A percentile compares a stretch with the other conserved stretches of the same genome.
Conservation (phyloP, 2,113 vertebrate genomes). For the Phylloscopus whistleri region DNA sequence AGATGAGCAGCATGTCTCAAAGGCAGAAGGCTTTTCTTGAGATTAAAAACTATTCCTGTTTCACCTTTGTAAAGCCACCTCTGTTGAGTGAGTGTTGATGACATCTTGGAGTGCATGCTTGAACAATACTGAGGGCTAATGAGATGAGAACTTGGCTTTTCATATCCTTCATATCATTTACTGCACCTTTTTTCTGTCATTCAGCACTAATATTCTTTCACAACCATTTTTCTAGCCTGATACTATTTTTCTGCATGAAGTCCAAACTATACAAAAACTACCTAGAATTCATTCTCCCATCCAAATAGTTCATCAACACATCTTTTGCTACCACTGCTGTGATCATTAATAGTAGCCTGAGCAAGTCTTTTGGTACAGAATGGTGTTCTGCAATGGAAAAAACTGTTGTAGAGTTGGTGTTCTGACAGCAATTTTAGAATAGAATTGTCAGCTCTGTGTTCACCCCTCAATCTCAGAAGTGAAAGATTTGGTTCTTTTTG, state of each 20-base stretch:
- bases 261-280: not conserved
- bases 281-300: not conserved
- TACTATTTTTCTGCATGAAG: not conserved
- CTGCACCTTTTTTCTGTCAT: not conserved
- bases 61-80: not conserved
- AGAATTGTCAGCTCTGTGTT: not conserved
- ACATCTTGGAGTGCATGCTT: not conserved
- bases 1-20: not conserved
- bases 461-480: not conserved
- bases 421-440: not conserved
- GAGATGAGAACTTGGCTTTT: not conserved
- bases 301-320: not conserved
- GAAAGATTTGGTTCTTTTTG: not conserved
- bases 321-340: not conserved
- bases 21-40: not conserved
- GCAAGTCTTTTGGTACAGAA: not conserved
- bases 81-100: not conserved
- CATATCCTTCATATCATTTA: accelerated
- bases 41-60: not conserved
- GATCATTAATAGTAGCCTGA: not conserved
- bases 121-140: not conserved
- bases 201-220: not conserved
- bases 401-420: not conserved
- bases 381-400: not conserved
- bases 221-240: not conserved